Evolutionary conservation across 1,140 invertebrate species (phyloP).

Genomic region (Trichomalopsis sarcophagae): DNA sequence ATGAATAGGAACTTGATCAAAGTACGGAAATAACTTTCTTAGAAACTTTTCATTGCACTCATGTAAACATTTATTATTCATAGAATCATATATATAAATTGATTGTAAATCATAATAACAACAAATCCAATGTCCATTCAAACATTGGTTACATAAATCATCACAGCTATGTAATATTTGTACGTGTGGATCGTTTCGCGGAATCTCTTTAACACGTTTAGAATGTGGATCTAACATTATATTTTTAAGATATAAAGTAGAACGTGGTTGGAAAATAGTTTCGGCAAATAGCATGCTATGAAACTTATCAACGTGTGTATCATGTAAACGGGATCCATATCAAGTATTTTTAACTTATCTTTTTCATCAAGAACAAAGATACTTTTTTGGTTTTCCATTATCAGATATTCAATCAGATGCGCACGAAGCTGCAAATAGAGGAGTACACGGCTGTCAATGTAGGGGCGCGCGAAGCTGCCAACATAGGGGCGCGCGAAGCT

Average conservation of each 20-base stretch:
- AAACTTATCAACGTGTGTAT: neutral
- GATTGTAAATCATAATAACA: neutral
- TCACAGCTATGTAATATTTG: slow-evolving; percentile 14
- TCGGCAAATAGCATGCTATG: too few relatives aligned
- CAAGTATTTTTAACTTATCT: too few relatives aligned
- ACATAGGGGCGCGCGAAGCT: too few relatives aligned
- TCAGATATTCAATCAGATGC: too few relatives aligned
- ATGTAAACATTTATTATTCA: slow-evolving; percentile 4
- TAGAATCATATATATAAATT: slow-evolving; percentile 11
- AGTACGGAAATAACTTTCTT: neutral
- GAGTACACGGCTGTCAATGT: too few relatives aligned
- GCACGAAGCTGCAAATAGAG: too few relatives aligned
- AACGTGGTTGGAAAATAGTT: neutral
- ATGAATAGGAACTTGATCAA: neutral
- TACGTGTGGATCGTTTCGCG: neutral
- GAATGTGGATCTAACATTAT: neutral
- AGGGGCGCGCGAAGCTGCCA: too few relatives aligned
- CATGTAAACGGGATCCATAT: neutral
- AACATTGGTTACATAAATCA: slow-evolving; percentile 2
- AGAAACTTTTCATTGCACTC: neutral
- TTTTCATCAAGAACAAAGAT: too few relatives aligned
- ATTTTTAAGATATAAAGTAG: neutral
- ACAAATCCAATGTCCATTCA: slow-evolving; percentile 1
- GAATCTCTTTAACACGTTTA: neutral
- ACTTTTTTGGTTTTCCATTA: too few relatives aligned